Evolutionary conservation across 2,888 invertebrate genomes (phyloP), one percentile per base, ranked within the genome.

Genomic region (Lithodes maja): DNA sequence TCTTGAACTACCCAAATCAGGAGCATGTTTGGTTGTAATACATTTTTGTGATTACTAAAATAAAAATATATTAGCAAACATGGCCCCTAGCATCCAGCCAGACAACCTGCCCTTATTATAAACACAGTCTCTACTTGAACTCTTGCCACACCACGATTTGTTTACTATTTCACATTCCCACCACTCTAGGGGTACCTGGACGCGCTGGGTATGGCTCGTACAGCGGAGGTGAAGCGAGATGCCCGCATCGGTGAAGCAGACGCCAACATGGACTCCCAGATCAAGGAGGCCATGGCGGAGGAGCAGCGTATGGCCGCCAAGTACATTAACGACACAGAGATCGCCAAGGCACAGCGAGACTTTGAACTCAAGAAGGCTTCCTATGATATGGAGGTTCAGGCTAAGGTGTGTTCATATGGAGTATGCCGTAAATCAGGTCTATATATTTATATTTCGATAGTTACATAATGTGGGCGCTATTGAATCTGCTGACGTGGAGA

Each of bases 201-300:
- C 95, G 98, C 98, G 85, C 95, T 99, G 93, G 99, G 98, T 91
- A 97, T 97, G 97, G 98, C 98, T 1, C 95, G 98, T 92, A 98
- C 98, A 0, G 98, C 98, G 0, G 98, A 98, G 93, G 98, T 98
- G 12, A 98, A 98, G 93, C 95, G 99, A 83, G 99, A 99, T 94
- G 99, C 99, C 0, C 96, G 98, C 88, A 99, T 99, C 92, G 99
- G 99, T 12, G 99, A 99, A 93, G 99, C 99, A 0, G 98, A 99
- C 93, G 99, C 99, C 0, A 96, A 97, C 85, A 96, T 97, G 86
- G 99, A 99, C 93, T 97, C 99, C 0, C 96, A 96, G 93, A 98
- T 98, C 93, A 97, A 97, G 93, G 98, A 99, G 94, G 99, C 99
- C 0, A 96, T 98, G 93, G 99, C 99, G 0, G 99, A 99, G 93